Conservation (phyloP, 2,888 invertebrate species). For the Anarsia innoxiella region DNA sequence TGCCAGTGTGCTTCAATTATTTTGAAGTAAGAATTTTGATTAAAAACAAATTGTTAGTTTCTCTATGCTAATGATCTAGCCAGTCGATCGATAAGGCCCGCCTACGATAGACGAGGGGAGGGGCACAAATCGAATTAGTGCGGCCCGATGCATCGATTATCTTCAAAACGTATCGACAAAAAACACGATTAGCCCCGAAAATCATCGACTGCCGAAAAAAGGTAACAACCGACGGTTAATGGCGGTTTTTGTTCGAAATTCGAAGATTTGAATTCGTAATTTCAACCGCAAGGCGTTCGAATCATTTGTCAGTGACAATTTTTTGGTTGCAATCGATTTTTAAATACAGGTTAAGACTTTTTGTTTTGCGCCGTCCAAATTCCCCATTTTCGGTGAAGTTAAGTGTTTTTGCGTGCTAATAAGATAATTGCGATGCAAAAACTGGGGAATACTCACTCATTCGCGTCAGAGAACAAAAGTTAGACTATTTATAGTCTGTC, state of each 20-base stretch:
- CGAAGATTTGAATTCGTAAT: constrained; percentile 74
- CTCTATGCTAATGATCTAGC: constrained; percentile 37
- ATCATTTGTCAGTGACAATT: constrained; percentile 76
- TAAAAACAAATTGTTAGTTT: not conserved
- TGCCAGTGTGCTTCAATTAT: too few relatives aligned
- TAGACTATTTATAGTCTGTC: constrained; percentile 13
- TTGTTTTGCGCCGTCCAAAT: constrained; percentile 30
- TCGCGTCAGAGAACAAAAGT: constrained; percentile 20
- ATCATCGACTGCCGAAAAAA: constrained; percentile 71
- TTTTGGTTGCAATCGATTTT: constrained; percentile 74
- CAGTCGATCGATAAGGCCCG: constrained; percentile 64
- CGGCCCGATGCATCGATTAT: constrained; percentile 68
- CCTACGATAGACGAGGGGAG: constrained; percentile 63
- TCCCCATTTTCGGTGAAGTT: constrained; percentile 30
- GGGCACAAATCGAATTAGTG: constrained; percentile 71
- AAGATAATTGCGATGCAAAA: constrained; percentile 32
- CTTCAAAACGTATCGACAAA: constrained; percentile 59
- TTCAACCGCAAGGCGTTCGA: constrained; percentile 72
- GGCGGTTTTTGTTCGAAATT: constrained; percentile 71
- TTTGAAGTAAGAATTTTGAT: not conserved
- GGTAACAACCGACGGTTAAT: constrained; percentile 66
- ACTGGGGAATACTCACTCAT: constrained; percentile 25
- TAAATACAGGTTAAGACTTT: constrained; percentile 68
- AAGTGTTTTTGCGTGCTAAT: constrained; percentile 34
- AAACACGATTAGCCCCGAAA: constrained; percentile 71